These are phyloP conservation scores for Leptoteleia sp. DNA, from an alignment of 1,140 invertebrate species.

Conservation along the genomic window DNA sequence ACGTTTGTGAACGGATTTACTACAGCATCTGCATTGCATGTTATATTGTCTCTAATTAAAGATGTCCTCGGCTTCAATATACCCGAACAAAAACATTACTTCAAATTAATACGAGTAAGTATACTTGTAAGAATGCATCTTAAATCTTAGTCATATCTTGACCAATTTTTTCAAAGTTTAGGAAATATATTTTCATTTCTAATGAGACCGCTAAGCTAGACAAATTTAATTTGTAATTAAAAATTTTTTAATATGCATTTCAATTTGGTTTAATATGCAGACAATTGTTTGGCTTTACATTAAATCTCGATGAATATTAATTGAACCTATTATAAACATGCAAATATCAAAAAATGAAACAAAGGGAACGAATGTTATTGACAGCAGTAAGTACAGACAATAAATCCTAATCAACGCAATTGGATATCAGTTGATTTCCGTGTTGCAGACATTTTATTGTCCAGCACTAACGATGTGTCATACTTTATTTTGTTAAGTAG, in stretches of 20 bases:
- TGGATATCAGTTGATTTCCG: conserved; percentile 49
- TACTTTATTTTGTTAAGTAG: conserved; percentile 29
- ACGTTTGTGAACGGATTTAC: conserved; percentile 94
- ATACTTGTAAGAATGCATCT: conserved; percentile 12
- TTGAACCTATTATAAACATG: no score
- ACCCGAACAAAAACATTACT: conserved; percentile 85
- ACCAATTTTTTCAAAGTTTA: not conserved
- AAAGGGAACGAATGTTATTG: conserved; percentile 23
- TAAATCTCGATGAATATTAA: not conserved
- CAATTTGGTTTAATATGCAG: not conserved
- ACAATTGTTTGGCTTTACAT: not conserved
- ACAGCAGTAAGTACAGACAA: conserved; percentile 34
- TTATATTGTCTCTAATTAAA: conserved; percentile 93
- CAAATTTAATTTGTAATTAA: no score
- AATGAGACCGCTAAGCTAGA: no score
- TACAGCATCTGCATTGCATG: conserved; percentile 94
- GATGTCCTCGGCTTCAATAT: conserved; percentile 92
- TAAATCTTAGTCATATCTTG: not conserved
- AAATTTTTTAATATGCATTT: not conserved
- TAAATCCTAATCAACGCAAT: conserved; percentile 56
- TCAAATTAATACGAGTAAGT: conserved; percentile 87
- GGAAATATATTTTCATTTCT: not conserved
- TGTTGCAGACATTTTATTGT: conserved; percentile 50
- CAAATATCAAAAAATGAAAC: conserved; percentile 11
- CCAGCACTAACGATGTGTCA: conserved; percentile 13